Conservation (phyloP, 2,888 invertebrate genomes). For the Nephrotoma guestfalica region DNA sequence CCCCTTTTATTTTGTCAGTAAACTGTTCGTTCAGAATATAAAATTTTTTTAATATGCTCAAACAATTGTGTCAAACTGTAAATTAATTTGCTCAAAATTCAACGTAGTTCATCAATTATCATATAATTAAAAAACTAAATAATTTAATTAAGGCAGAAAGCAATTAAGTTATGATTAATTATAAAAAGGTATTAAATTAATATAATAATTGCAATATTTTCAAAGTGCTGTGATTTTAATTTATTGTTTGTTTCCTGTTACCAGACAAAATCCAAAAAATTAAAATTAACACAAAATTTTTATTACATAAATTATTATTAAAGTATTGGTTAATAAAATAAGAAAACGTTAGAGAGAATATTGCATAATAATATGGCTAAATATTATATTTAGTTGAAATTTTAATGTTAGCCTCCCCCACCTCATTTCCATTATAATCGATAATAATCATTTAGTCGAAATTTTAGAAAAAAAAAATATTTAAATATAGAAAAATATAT, state of each 20-base stretch:
- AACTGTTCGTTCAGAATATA: too few relatives aligned
- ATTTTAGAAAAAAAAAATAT: not conserved
- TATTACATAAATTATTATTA: not conserved
- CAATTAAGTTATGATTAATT: not conserved
- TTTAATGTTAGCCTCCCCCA: not conserved
- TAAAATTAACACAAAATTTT: not conserved
- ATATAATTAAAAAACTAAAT: not conserved
- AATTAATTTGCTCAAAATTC: too few relatives aligned
- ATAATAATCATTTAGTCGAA: not conserved
- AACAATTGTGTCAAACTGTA: too few relatives aligned
- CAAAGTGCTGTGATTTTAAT: not conserved
- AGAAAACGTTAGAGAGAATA: not conserved
- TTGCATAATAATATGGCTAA: not conserved
- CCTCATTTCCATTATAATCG: not conserved
- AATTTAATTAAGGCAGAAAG: not conserved
- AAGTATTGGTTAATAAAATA: not conserved
- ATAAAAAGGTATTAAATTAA: not conserved
- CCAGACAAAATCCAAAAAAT: not conserved
- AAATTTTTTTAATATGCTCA: too few relatives aligned
- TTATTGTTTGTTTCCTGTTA: not conserved
- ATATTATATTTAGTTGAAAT: not conserved
- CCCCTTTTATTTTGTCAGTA: too few relatives aligned
- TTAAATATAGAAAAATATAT: not conserved
- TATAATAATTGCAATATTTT: not conserved
- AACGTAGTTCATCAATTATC: not conserved